These are phyloP conservation scores for Heliconius hewitsoni DNA, from an alignment of 1,140 invertebrate genomes.

Conservation along the genomic window DNA sequence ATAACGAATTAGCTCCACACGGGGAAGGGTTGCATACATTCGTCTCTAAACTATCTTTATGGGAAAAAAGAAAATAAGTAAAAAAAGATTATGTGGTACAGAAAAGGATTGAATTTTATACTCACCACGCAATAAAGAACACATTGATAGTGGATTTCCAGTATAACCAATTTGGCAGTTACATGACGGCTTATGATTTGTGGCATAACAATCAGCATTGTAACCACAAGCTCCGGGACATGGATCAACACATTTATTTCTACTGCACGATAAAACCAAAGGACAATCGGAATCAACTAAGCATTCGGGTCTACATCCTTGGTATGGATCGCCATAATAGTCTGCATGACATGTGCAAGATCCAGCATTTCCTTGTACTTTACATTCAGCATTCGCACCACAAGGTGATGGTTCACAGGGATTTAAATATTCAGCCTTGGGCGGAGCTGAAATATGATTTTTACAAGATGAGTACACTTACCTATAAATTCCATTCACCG, in stretches of 20 bases:
- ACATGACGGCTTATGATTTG: slow-evolving; percentile 90
- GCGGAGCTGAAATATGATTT: slow-evolving; percentile 73
- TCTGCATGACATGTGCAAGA: slow-evolving; percentile 87
- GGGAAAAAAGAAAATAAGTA: slow-evolving; percentile 45
- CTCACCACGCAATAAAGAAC: slow-evolving; percentile 72
- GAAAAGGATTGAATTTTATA: slow-evolving; percentile 23
- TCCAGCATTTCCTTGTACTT: slow-evolving; percentile 83
- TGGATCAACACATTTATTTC: slow-evolving; percentile 90
- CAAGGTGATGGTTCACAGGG: slow-evolving; percentile 89
- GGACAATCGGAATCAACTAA: slow-evolving; percentile 89
- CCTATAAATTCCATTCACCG: slow-evolving; percentile 63
- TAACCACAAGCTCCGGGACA: slow-evolving; percentile 90
- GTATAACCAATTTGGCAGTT: slow-evolving; percentile 87
- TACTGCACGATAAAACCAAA: slow-evolving; percentile 87
- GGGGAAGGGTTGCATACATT: slow-evolving; percentile 83
- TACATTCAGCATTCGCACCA: slow-evolving; percentile 88
- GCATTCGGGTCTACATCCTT: slow-evolving; percentile 90
- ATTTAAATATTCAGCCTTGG: slow-evolving; percentile 78
- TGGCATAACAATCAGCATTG: slow-evolving; percentile 89
- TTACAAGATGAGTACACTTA: slow-evolving; percentile 67
- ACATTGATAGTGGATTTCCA: slow-evolving; percentile 88
- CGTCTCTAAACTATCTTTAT: slow-evolving; percentile 49
- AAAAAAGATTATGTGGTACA: not conserved
- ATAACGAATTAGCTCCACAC: slow-evolving; percentile 67
- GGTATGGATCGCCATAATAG: slow-evolving; percentile 90